Evolutionary conservation across 2,888 invertebrate species (phyloP).

Genomic region (Fragum whitleyi): DNA sequence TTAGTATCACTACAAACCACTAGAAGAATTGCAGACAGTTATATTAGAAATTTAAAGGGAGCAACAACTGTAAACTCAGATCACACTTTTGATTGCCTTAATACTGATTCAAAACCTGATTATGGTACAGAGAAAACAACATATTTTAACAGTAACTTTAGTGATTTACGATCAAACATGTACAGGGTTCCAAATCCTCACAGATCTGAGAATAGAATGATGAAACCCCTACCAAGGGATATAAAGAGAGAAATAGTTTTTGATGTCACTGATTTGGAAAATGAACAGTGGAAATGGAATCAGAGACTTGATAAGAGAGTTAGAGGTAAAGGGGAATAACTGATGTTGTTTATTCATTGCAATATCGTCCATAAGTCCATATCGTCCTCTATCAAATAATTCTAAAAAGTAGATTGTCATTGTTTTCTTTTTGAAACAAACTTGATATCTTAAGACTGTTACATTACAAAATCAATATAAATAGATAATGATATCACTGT

Average conservation of each 20-base stretch:
- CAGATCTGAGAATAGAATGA: neutral
- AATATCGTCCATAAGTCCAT: too few species aligned
- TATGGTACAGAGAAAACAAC: too few species aligned
- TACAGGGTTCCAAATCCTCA: neutral
- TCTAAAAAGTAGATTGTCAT: too few species aligned
- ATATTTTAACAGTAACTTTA: too few species aligned
- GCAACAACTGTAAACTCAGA: neutral
- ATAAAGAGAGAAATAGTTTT: conserved; percentile 30
- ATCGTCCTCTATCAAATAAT: too few species aligned
- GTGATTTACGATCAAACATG: too few species aligned
- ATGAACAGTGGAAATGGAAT: conserved; percentile 42
- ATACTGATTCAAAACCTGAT: too few species aligned
- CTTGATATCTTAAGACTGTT: too few species aligned
- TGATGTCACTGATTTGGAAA: conserved; percentile 46
- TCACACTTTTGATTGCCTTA: neutral
- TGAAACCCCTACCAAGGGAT: neutral
- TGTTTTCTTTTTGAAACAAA: too few species aligned
- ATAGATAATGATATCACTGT: too few species aligned
- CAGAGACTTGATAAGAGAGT: conserved; percentile 18
- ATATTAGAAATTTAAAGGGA: neutral
- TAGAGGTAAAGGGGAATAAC: conserved; percentile 9
- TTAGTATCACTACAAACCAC: neutral
- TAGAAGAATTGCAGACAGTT: neutral
- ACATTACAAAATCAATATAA: too few species aligned
- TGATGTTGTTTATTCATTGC: too few species aligned